phyloP scores from a whole-genome alignment of 1,140 invertebrate genomes.

The Bombus fervidus region DNA sequence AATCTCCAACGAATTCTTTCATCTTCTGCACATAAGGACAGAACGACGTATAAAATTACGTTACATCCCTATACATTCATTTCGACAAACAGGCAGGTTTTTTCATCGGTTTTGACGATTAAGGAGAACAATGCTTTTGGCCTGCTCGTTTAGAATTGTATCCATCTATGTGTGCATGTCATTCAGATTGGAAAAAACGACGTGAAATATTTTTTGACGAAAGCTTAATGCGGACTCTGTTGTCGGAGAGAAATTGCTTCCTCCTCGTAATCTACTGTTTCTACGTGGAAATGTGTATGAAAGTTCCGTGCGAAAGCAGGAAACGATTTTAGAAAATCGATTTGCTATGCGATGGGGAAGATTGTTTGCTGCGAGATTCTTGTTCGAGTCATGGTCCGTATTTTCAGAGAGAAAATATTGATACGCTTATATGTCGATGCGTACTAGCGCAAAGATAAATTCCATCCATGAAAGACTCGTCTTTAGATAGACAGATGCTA shows the following conservation, averaged over 20 bases:
- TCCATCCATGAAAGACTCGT: not conserved
- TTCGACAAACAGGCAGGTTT: not conserved
- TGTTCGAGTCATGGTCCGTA: not conserved
- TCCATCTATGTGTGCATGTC: not conserved
- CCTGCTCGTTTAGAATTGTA: not conserved
- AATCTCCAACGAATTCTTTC: not conserved
- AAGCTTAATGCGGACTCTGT: not conserved
- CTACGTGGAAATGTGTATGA: too few relatives aligned
- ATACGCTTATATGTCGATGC: not conserved
- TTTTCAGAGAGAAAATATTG: slow-evolving; percentile 13
- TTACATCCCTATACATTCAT: not conserved
- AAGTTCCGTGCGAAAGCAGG: not conserved
- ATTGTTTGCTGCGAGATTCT: slow-evolving; percentile 4
- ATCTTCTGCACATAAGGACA: not conserved
- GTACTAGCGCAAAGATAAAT: not conserved
- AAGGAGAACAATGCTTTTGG: not conserved
- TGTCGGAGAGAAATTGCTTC: slow-evolving; percentile 1
- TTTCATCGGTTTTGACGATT: not conserved
- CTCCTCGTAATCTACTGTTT: not conserved
- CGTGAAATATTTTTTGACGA: not conserved
- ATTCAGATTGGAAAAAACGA: not conserved
- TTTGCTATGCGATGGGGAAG: not conserved
- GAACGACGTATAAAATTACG: not conserved
- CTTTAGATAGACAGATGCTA: not conserved
- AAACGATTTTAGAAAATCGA: slow-evolving; percentile 1